Conservation (phyloP, 2,888 invertebrate genomes). For the Eristalinus aeneus region DNA sequence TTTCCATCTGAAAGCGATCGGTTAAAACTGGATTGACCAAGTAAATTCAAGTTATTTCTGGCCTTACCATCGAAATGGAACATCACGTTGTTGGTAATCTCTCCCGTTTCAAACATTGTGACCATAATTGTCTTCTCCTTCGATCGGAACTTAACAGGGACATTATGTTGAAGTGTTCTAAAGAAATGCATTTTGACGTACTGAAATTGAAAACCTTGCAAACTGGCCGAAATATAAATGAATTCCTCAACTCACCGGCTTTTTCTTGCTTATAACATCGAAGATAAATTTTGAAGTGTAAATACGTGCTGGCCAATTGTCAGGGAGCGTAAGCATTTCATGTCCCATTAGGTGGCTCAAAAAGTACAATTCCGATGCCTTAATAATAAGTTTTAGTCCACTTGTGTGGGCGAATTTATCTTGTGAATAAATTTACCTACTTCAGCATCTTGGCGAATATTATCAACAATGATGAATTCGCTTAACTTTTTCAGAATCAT, state of each 20-base stretch:
- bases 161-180: constrained; percentile 25
- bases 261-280: constrained; percentile 42
- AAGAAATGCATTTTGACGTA: background rate
- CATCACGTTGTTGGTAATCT: constrained; percentile 49
- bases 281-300: constrained; percentile 55
- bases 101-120: constrained; percentile 54
- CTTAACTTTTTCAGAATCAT: constrained; percentile 52
- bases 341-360: constrained; percentile 44
- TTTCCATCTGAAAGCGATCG: constrained; percentile 15
- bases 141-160: constrained; percentile 42
- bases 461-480: constrained; percentile 46
- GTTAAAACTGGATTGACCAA: background rate
- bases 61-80: constrained; percentile 51
- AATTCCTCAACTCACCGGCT: constrained; percentile 26
- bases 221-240: background rate
- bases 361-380: constrained; percentile 46
- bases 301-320: constrained; percentile 47
- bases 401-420: background rate
- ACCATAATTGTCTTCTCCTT: constrained; percentile 45
- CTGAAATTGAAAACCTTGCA: background rate
- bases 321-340: constrained; percentile 40
- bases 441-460: constrained; percentile 17
- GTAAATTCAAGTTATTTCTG: background rate
- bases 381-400: background rate
- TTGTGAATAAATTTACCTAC: constrained; percentile 3